Percentiles rank a stretch among this genome's conserved stretches.
Evolutionary conservation across 2,888 invertebrate species (phyloP).

Genomic region (Orchesellides sinensis): DNA sequence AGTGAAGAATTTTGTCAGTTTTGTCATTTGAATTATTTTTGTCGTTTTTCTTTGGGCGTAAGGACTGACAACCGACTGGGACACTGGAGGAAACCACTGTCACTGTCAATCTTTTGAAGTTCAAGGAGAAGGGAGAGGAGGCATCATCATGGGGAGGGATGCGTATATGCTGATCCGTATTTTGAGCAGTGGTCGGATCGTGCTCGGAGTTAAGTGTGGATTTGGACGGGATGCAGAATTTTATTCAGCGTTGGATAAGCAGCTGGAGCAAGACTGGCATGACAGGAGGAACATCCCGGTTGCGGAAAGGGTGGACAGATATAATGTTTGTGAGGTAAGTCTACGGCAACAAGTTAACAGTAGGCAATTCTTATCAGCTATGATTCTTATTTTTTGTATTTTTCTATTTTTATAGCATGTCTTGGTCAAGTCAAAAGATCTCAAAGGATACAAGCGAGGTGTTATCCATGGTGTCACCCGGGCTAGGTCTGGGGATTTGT

Average conservation of each 20-base stretch:
- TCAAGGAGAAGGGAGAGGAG: not conserved
- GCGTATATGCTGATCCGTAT: not conserved
- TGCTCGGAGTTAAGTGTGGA: not conserved
- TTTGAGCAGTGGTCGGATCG: not conserved
- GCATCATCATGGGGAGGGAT: not conserved
- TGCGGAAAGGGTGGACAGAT: not conserved
- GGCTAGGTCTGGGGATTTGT: not conserved
- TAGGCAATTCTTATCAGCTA: not conserved
- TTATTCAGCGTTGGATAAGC: not conserved
- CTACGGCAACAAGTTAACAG: not conserved
- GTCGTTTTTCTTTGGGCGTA: no score
- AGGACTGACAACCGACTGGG: no score
- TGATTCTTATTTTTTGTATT: not conserved
- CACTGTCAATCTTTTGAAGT: not conserved
- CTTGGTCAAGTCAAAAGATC: conserved; percentile 3
- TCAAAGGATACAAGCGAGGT: not conserved
- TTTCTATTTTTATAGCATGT: conserved; percentile 21
- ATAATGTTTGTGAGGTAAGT: conserved; percentile 13
- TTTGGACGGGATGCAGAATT: not conserved
- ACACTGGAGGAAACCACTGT: not conserved
- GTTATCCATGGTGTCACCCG: not conserved
- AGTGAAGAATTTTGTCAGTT: no score
- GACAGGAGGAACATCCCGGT: not conserved
- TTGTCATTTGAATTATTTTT: no score
- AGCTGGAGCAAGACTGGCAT: conserved; percentile 15